Percentiles rank a stretch among this genome's conserved stretches.
Evolutionary conservation across 2,888 invertebrate species (phyloP).

Genomic region (Tenthredo scrophulariae): DNA sequence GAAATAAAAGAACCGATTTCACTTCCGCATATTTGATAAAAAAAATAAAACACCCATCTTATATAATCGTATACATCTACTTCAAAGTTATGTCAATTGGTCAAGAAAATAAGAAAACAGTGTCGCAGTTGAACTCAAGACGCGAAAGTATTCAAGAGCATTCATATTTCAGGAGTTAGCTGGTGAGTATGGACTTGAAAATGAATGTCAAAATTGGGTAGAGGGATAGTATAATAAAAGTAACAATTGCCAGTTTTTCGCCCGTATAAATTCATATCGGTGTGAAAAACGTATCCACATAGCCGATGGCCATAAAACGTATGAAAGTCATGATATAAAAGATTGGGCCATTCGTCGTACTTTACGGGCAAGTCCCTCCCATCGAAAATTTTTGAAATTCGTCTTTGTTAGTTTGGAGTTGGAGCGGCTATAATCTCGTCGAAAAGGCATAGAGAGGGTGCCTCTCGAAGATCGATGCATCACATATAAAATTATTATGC

Average conservation of each 20-base stretch:
- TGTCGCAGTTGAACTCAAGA: background rate
- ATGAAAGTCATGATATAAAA: slow-evolving; percentile 43
- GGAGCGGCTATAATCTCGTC: slow-evolving; percentile 13
- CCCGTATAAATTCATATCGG: slow-evolving; percentile 16
- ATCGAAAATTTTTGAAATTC: slow-evolving; percentile 45
- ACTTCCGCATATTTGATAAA: background rate
- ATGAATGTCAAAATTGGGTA: background rate
- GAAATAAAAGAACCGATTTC: background rate
- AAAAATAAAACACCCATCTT: background rate
- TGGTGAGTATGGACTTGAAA: too few species aligned
- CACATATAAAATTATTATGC: slow-evolving; percentile 27
- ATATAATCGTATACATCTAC: background rate
- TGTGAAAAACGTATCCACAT: slow-evolving; percentile 11
- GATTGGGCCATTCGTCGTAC: slow-evolving; percentile 46
- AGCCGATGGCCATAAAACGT: slow-evolving; percentile 24
- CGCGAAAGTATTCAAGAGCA: background rate
- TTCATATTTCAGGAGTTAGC: background rate
- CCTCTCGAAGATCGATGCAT: slow-evolving; percentile 12
- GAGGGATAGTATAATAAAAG: background rate
- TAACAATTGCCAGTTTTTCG: background rate
- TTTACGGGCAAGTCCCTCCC: slow-evolving; percentile 34
- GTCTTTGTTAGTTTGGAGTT: slow-evolving; percentile 43
- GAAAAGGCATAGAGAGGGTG: background rate
- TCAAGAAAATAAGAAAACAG: background rate
- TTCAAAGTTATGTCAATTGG: background rate